These are phyloP conservation scores for Cyprinodon variegatus DNA, from an alignment of 2,113 vertebrate genomes.

Conservation along the genomic window DNA sequence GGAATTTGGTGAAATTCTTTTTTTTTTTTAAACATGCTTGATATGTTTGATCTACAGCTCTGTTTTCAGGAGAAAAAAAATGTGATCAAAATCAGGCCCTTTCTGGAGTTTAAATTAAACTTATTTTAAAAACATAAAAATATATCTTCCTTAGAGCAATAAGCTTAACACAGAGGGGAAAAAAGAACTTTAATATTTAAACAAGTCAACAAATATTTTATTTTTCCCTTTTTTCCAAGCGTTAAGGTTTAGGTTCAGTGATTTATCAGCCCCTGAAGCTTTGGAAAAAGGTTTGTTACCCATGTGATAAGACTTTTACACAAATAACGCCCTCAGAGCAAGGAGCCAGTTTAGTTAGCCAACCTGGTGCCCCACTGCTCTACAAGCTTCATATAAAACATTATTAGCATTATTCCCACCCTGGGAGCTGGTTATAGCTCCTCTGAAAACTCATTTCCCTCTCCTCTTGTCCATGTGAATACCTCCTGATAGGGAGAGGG, in stretches of 20 bases:
- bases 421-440: constrained; percentile 46
- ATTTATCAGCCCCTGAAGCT: constrained; percentile 14
- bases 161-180: too few species aligned
- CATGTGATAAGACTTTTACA: constrained; percentile 14
- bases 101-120: too few species aligned
- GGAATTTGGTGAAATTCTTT: too few species aligned
- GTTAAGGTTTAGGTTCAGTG: neutral
- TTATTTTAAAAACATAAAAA: too few species aligned
- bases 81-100: too few species aligned
- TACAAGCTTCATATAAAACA: constrained; percentile 53
- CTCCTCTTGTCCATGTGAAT: constrained; percentile 67
- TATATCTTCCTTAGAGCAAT: too few species aligned
- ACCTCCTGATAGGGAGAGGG: constrained; percentile 59
- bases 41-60: too few species aligned
- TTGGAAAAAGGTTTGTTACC: constrained; percentile 38
- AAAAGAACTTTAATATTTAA: too few species aligned
- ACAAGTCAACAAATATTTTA: too few species aligned
- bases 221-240: neutral
- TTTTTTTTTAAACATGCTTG: too few species aligned
- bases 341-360: constrained; percentile 49
- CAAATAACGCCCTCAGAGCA: constrained; percentile 43
- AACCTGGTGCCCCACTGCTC: constrained; percentile 43
- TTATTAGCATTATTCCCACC: constrained; percentile 60
- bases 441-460: constrained; percentile 71
- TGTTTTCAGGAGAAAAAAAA: too few species aligned